These are phyloP conservation scores for Hephaestus fuliginosus DNA, from an alignment of 2,797 vertebrate genomes.

Conservation along the genomic window DNA sequence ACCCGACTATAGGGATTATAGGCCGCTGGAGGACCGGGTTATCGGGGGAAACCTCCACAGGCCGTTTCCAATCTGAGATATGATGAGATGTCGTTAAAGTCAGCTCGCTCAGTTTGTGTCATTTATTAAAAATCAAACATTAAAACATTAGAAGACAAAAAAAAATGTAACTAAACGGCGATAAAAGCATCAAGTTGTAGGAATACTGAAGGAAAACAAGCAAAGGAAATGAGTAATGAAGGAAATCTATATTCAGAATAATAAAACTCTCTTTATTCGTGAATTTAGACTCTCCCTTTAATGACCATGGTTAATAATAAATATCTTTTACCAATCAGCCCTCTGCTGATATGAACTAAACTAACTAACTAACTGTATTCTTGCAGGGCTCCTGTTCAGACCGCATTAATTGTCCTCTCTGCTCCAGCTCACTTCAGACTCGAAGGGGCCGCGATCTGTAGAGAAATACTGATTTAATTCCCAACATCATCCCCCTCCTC, in stretches of 20 bases:
- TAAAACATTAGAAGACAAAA: background rate
- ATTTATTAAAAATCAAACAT: background rate
- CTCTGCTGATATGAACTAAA: too few relatives aligned
- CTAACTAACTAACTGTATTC: too few relatives aligned
- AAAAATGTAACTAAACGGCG: background rate
- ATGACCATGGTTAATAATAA: background rate
- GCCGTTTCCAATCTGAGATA: slow-evolving; percentile 21
- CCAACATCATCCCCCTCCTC: background rate
- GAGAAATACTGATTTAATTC: slow-evolving; percentile 41
- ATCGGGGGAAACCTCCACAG: slow-evolving; percentile 22
- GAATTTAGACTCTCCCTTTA: background rate
- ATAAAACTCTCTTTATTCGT: background rate
- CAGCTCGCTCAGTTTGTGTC: background rate
- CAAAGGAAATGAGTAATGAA: background rate
- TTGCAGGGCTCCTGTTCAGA: slow-evolving; percentile 1
- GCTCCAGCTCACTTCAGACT: slow-evolving; percentile 45
- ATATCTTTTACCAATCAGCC: background rate
- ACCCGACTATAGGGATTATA: slow-evolving; percentile 70
- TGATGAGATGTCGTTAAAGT: slow-evolving; percentile 42
- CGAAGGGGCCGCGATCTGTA: slow-evolving; percentile 36
- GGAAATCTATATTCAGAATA: background rate
- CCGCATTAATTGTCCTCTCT: slow-evolving; percentile 15
- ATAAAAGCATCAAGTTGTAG: background rate
- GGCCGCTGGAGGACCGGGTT: slow-evolving; percentile 42
- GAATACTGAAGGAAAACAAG: background rate